A percentile compares a stretch with the other conserved stretches of the same genome.
phyloP scores from a whole-genome alignment of 2,113 vertebrate species.

The Heterotilapia buettikoferi region DNA sequence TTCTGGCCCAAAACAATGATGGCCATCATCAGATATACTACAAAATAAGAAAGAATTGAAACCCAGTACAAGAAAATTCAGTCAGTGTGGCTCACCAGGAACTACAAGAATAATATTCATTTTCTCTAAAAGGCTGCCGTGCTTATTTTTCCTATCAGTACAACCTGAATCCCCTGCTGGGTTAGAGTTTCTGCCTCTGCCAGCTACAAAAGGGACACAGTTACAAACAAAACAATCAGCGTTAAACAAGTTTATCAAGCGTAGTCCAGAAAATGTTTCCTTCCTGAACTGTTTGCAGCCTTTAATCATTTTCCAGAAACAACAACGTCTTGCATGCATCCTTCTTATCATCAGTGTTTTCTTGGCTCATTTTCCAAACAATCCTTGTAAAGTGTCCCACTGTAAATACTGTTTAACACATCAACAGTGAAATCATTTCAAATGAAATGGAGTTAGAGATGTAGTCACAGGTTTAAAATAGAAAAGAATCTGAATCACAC shows the following conservation, averaged over 20 bases:
- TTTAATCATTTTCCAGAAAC: not conserved
- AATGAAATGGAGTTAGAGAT: not conserved
- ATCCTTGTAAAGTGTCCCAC: not conserved
- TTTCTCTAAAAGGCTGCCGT: not conserved
- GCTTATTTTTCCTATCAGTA: not conserved
- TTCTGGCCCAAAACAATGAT: not conserved
- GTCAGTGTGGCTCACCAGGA: not conserved
- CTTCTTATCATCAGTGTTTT: not conserved
- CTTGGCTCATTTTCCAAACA: not conserved
- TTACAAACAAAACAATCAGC: not conserved
- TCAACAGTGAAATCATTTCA: not conserved
- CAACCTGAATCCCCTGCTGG: not conserved
- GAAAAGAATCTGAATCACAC: not conserved
- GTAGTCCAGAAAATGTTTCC: not conserved
- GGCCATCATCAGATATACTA: not conserved
- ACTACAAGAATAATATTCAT: not conserved
- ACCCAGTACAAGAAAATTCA: not conserved
- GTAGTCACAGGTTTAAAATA: not conserved
- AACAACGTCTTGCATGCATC: not conserved
- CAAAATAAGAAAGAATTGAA: not conserved
- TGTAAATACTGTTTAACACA: not conserved
- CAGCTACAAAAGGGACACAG: not conserved
- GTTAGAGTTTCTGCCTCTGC: accelerated
- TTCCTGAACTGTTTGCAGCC: not conserved
- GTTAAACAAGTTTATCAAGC: not conserved